Percentiles rank a stretch among this genome's conserved stretches.
These are phyloP conservation scores for Zosterops pallidus DNA, from an alignment of 2,113 vertebrate species.

Conservation along the genomic window DNA sequence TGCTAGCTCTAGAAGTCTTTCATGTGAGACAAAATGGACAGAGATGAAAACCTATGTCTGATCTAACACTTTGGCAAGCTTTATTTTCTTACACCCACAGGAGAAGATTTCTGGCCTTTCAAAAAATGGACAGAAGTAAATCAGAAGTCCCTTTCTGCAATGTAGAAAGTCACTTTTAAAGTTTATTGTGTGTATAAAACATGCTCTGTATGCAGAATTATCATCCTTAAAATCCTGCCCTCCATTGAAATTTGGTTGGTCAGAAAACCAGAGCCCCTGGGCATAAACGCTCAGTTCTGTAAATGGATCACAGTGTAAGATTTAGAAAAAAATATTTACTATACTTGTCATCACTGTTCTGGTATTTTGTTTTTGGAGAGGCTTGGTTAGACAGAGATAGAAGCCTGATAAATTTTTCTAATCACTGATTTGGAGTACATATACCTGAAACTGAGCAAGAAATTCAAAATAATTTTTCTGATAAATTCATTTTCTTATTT, in stretches of 20 bases:
- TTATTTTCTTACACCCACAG: constrained; percentile 35
- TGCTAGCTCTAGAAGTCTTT: constrained; percentile 55
- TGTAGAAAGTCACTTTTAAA: not conserved
- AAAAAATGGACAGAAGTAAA: constrained; percentile 12
- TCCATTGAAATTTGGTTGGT: not conserved
- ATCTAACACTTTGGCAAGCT: not conserved
- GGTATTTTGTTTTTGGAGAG: constrained; percentile 27
- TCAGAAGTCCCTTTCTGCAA: not conserved
- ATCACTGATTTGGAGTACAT: not conserved
- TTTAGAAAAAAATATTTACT: constrained; percentile 35
- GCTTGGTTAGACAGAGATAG: not conserved
- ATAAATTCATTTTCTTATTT: not conserved
- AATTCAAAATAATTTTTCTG: not conserved
- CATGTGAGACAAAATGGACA: constrained; percentile 59
- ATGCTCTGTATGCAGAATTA: not conserved
- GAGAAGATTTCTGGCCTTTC: constrained; percentile 33
- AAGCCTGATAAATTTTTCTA: not conserved
- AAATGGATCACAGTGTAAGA: not conserved
- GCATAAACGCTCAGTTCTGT: not conserved
- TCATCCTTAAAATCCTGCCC: not conserved
- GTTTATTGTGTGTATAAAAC: not conserved
- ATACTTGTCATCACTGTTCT: not conserved
- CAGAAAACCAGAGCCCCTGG: not conserved
- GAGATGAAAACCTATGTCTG: constrained; percentile 43
- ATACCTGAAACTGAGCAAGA: not conserved